Percentiles rank a stretch among this genome's conserved stretches.
Evolutionary conservation across 2,888 invertebrate species (phyloP).

Genomic region (Microctonus aethiopoides): DNA sequence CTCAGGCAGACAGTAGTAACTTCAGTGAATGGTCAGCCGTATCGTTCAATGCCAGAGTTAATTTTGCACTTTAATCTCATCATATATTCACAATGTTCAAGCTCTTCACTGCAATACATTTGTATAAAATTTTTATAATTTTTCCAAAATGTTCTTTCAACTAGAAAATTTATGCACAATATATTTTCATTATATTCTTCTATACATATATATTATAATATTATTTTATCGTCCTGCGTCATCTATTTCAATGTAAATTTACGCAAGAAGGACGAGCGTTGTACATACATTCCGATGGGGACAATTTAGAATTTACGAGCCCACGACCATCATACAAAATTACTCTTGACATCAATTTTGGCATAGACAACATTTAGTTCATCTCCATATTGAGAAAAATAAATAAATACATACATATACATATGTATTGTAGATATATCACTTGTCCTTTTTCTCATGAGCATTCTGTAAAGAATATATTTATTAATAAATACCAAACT

Average conservation of each 20-base stretch:
- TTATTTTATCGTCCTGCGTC: slow-evolving; percentile 1
- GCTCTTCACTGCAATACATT: neutral
- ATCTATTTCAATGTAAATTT: slow-evolving; percentile 19
- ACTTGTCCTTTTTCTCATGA: no score
- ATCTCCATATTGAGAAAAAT: no score
- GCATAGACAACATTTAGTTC: neutral
- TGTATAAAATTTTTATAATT: neutral
- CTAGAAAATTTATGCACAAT: slow-evolving; percentile 9
- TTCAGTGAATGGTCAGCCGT: slow-evolving; percentile 15
- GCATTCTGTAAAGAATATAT: no score
- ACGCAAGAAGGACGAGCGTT: neutral
- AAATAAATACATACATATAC: no score
- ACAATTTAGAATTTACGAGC: slow-evolving; percentile 11
- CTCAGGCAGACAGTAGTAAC: neutral
- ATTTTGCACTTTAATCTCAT: neutral
- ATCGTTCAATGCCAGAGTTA: neutral
- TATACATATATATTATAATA: neutral
- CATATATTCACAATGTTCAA: neutral
- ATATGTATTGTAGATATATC: no score
- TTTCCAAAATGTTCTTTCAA: neutral
- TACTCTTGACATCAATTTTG: neutral
- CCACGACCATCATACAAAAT: slow-evolving; percentile 1
- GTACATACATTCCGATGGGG: slow-evolving; percentile 6
- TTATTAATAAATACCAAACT: no score
- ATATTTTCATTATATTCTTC: neutral